phyloP scores from a whole-genome alignment of 2,888 invertebrate genomes.

The Girardia tigrina region DNA sequence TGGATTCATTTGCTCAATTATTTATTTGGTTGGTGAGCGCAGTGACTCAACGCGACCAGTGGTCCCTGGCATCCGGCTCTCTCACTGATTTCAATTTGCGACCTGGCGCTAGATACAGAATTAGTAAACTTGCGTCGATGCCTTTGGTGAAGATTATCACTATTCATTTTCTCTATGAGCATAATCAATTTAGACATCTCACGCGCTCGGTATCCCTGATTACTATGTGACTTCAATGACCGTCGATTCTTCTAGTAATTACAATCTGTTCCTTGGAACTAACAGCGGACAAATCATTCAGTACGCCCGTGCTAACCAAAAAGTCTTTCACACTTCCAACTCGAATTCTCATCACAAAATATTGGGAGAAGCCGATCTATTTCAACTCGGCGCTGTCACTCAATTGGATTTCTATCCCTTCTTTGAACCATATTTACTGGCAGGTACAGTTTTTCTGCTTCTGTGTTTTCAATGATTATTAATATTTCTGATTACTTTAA shows the following conservation, averaged over 20 bases:
- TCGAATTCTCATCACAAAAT: background rate
- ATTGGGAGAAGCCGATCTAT: background rate
- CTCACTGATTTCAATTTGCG: background rate
- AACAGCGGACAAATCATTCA: background rate
- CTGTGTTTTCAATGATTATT: background rate
- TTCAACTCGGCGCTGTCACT: background rate
- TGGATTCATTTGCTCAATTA: background rate
- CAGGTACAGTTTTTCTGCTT: background rate
- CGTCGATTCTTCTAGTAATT: background rate
- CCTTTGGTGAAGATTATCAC: background rate
- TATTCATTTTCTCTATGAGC: no score
- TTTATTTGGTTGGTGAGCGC: background rate
- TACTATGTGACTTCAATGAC: background rate
- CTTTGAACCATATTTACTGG: constrained; percentile 3
- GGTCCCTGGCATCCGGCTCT: background rate
- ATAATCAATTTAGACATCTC: no score
- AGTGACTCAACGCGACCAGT: background rate
- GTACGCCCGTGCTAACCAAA: background rate
- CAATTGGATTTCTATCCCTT: constrained; percentile 12
- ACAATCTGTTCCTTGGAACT: constrained; percentile 1
- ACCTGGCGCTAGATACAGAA: background rate
- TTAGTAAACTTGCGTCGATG: background rate
- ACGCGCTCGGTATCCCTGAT: no score
- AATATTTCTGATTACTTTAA: no score
- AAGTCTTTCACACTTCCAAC: background rate